These are phyloP conservation scores for Beroe ovata DNA, from an alignment of 37 sponge, comb jelly and placozoan species.

Conservation along the genomic window DNA sequence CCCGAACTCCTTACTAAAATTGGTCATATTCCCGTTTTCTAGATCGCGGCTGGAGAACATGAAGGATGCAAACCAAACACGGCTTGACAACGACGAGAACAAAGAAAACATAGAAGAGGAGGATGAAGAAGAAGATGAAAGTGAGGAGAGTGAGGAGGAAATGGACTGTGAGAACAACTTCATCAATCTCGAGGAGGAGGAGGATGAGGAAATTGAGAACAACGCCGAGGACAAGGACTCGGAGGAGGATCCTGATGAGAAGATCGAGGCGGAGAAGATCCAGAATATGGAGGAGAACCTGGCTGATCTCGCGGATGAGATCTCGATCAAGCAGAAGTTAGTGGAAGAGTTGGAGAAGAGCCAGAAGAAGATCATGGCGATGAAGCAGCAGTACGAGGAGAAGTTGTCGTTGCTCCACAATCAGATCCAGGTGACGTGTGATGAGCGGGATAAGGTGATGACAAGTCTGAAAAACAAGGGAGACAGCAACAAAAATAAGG, in stretches of 20 bases:
- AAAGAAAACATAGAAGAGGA: constrained; percentile 68
- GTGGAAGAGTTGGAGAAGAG: constrained; percentile 86
- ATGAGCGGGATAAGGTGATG: constrained; percentile 59
- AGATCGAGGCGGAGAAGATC: constrained; percentile 21
- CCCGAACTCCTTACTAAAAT: too few species aligned
- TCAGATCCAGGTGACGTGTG: constrained; percentile 71
- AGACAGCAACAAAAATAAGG: constrained; percentile 54
- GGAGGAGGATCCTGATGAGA: constrained; percentile 38
- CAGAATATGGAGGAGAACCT: constrained; percentile 52
- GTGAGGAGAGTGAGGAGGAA: constrained; percentile 30
- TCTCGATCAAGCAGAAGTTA: constrained; percentile 91
- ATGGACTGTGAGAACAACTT: constrained; percentile 59
- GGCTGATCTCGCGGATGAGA: constrained; percentile 75
- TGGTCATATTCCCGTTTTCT: too few species aligned
- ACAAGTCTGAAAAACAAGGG: constrained; percentile 29
- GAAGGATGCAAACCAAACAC: constrained; percentile 41
- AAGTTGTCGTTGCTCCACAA: constrained; percentile 80
- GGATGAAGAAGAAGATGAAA: constrained; percentile 19
- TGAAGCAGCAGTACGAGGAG: constrained; percentile 92
- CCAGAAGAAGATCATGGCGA: constrained; percentile 78
- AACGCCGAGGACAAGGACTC: constrained; percentile 16
- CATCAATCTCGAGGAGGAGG: constrained; percentile 1
- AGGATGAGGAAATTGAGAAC: not conserved
- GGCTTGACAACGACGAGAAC: constrained; percentile 55
- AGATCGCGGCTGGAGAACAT: constrained; percentile 35